Percentiles rank a stretch among this genome's conserved stretches.
Conservation (phyloP, 2,113 vertebrate genomes). For the Apteryx owenii region DNA sequence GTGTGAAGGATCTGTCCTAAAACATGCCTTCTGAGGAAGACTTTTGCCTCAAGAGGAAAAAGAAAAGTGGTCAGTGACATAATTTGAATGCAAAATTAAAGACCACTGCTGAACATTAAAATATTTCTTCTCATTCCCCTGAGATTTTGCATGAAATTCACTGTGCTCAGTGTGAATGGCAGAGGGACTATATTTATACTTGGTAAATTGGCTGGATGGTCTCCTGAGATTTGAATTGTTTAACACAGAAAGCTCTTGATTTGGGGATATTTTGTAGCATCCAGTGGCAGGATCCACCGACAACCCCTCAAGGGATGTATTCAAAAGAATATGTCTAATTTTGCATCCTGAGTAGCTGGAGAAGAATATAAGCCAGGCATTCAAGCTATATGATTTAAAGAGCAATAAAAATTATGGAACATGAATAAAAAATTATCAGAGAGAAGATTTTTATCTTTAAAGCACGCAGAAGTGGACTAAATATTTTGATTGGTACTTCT, state of each 20-base stretch:
- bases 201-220: slow-evolving; percentile 62
- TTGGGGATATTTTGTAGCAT: slow-evolving; percentile 64
- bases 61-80: slow-evolving; percentile 31
- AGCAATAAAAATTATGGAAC: neutral
- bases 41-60: neutral
- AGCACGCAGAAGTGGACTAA: neutral
- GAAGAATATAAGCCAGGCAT: neutral
- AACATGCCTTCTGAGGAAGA: neutral
- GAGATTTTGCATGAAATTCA: slow-evolving; percentile 33
- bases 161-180: slow-evolving; percentile 15
- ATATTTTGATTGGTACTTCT: neutral
- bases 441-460: neutral
- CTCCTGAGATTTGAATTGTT: slow-evolving; percentile 65
- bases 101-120: slow-evolving; percentile 47
- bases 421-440: neutral
- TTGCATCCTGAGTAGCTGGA: slow-evolving; percentile 20
- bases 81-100: slow-evolving; percentile 64
- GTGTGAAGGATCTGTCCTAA: neutral
- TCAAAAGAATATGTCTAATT: slow-evolving; percentile 59
- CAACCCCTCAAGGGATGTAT: slow-evolving; percentile 36
- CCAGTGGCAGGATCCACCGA: slow-evolving; percentile 55
- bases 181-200: slow-evolving; percentile 63
- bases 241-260: slow-evolving; percentile 69
- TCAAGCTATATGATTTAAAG: slow-evolving; percentile 12
- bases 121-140: slow-evolving; percentile 42